These are phyloP conservation scores for Lithophane ornitopus DNA, from an alignment of 2,888 invertebrate species.

Conservation along the genomic window DNA sequence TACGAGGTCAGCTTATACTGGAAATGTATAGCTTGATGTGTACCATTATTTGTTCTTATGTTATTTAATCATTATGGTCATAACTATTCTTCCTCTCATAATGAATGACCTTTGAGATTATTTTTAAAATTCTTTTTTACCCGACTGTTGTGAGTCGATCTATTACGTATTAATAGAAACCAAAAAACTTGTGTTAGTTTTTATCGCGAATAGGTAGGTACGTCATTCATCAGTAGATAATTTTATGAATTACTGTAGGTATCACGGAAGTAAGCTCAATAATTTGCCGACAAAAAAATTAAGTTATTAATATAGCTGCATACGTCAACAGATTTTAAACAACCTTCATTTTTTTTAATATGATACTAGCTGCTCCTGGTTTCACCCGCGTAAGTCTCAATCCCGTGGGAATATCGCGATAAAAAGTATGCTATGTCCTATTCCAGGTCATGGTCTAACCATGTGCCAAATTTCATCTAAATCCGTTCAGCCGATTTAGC, in stretches of 20 bases:
- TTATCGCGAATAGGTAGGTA: background rate
- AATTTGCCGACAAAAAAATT: background rate
- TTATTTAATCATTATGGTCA: background rate
- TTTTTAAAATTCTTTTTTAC: background rate
- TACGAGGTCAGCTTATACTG: too few relatives aligned
- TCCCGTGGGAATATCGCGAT: too few relatives aligned
- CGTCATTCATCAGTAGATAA: background rate
- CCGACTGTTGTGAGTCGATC: background rate
- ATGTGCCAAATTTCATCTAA: too few relatives aligned
- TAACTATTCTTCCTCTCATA: background rate
- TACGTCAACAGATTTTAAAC: background rate
- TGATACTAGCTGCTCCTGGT: too few relatives aligned
- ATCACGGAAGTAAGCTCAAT: background rate
- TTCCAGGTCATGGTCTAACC: too few relatives aligned
- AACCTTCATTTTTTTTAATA: constrained; percentile 1
- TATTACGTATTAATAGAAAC: background rate
- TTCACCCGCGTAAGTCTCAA: too few relatives aligned
- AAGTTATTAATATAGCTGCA: too few relatives aligned
- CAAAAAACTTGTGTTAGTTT: background rate
- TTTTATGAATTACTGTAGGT: background rate
- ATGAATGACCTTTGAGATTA: background rate
- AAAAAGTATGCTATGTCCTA: too few relatives aligned
- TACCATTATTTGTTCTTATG: background rate
- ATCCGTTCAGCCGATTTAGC: too few relatives aligned
- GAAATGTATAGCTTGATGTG: too few relatives aligned